Evolutionary conservation across 1,140 invertebrate genomes (phyloP).

Genomic region (Nylanderia fulva): DNA sequence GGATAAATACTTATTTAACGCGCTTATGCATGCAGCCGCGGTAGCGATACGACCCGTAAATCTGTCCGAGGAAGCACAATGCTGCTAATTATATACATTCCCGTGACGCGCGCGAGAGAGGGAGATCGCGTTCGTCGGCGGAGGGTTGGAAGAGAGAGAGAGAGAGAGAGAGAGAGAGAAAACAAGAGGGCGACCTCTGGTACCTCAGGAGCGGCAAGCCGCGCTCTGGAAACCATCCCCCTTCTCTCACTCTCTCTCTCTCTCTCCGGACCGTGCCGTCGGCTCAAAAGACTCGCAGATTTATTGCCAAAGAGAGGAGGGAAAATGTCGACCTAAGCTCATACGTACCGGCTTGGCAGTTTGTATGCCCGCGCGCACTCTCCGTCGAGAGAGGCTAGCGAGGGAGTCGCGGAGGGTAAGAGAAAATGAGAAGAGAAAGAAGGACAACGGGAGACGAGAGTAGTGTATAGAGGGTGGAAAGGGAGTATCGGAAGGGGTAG

Average conservation of each 20-base stretch:
- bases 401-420: conserved; percentile 67
- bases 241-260: conserved; percentile 56
- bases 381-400: conserved; percentile 64
- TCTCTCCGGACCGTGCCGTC: conserved; percentile 66
- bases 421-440: conserved; percentile 50
- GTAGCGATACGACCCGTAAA: conserved; percentile 85
- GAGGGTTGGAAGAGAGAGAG: conserved; percentile 61
- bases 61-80: conserved; percentile 85
- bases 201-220: conserved; percentile 72
- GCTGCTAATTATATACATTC: conserved; percentile 86
- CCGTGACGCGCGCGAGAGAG: conserved; percentile 81
- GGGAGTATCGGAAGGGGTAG: conserved; percentile 76
- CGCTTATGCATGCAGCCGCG: conserved; percentile 85
- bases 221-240: conserved; percentile 70
- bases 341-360: conserved; percentile 84
- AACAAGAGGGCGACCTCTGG: conserved; percentile 66
- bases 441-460: conserved; percentile 68
- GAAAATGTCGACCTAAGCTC: conserved; percentile 87
- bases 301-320: conserved; percentile 84
- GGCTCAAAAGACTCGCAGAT: conserved; percentile 85
- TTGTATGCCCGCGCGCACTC: conserved; percentile 82
- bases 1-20: conserved; percentile 87
- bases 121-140: conserved; percentile 56
- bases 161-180: conserved; percentile 68
- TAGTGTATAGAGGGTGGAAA: conserved; percentile 60